Conservation (phyloP, 2,797 vertebrate genomes). For the Prionace glauca region DNA sequence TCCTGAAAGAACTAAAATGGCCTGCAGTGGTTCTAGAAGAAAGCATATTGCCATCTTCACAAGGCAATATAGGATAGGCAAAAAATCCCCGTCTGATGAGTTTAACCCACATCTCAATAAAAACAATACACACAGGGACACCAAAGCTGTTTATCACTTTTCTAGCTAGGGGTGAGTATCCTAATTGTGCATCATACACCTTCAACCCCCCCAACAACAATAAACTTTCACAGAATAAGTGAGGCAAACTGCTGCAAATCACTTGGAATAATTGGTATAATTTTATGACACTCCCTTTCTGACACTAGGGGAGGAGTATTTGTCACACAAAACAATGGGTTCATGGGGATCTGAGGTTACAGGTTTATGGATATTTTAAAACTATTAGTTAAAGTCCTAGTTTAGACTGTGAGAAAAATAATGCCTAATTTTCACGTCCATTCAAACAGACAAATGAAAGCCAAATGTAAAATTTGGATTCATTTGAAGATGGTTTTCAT, state of each 20-base stretch:
- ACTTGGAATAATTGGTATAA: background rate
- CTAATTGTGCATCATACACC: background rate
- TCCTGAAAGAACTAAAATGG: background rate
- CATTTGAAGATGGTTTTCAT: slow-evolving; percentile 22
- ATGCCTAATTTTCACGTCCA: background rate
- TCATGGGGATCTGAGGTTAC: background rate
- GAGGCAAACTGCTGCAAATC: background rate
- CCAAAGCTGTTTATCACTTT: background rate
- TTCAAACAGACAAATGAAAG: slow-evolving; percentile 1
- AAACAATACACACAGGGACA: background rate
- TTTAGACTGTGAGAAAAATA: slow-evolving; percentile 7
- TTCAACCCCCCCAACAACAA: background rate
- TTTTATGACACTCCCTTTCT: background rate
- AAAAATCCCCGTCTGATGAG: background rate
- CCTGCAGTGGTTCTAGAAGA: background rate
- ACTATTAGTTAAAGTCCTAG: background rate
- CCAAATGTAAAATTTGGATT: slow-evolving; percentile 31
- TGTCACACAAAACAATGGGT: background rate
- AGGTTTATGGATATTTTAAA: slow-evolving; percentile 12
- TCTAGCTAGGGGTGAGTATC: background rate
- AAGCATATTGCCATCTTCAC: background rate
- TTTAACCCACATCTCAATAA: background rate
- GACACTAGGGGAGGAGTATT: background rate
- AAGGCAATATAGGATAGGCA: background rate
- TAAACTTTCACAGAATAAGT: background rate